Evolutionary conservation across 2,797 vertebrate species (phyloP), one percentile per base, ranked within the genome.

Genomic region (Paramormyrops hopkinsi): DNA sequence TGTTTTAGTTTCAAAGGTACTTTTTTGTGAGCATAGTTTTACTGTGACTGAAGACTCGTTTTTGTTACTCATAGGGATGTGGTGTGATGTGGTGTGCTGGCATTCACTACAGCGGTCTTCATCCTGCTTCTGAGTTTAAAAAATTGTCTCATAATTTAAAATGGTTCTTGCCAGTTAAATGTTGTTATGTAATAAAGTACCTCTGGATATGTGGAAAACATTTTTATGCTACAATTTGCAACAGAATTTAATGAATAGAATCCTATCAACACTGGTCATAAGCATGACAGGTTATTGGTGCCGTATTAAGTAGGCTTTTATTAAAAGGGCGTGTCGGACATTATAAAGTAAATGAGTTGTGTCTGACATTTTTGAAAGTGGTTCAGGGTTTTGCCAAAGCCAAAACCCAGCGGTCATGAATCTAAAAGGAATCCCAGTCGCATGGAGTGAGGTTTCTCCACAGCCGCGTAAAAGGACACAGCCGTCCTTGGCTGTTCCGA

Each of bases 401-500:
- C 25, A 53, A 37, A 86, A 86, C 33, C 51, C 29, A 19, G 17
- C 7, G 17, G 85, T 56, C 25, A 33, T 56, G 19, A 54, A 87
- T 33, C 14, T 59, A 59, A 56, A 59, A 9, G 2, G 8, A 87
- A 54, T 56, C 85, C 29, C 51, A 86, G 41, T 62, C 11, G 41
- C 25, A 48, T 25, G 6, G 29, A 79, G 88, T 12, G 22, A 46
- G 48, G 65, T 29, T 41, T 19, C 54, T 17, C 44, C 25, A 73
- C 1, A 51, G 82, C 88, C 6, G 50, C 19, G 79, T 33, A 41
- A 41, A 73, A 51, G 14, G 56, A 90, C 89, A n/a, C 65, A 14
- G 46, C 89, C 50, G 51, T 62, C 53, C 87, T 90, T 41, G 84
- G 86, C 85, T 85, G 48, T 22, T 90, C 53, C 46, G 29, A 56